Base-by-base conservation (phyloP, 2,113 vertebrate species). In the Sinocyclocheilus anshuiensis region DNA sequence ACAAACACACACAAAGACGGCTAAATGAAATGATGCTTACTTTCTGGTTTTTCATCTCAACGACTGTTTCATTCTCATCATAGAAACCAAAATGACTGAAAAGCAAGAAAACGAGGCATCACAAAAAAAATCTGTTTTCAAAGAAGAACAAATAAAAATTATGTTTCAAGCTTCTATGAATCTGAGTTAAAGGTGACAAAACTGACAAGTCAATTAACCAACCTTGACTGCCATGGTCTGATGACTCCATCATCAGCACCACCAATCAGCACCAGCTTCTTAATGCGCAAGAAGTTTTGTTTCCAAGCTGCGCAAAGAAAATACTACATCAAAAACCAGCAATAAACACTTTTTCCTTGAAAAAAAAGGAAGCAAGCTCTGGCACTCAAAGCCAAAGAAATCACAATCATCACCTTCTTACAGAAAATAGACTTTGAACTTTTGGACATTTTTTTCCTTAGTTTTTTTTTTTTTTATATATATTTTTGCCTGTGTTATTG, bases 141-240 rank as follows among this genome's bases (percentile, higher is more conserved):
- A 33, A 33, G 29, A 33, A 33, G 29, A 33, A 29, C 29, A 33
- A 33, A 33, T 2, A 33, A 33, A 33, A 33, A 33, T 6, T 33
- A 18, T 13, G 5, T 69, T 33, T 69, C 65, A 18, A 69, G 26
- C 26, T 67, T 67, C 13, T 16, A 33, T 33, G 29, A 33, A 33
- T 29, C 29, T 29, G 15, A 33, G 13, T 8, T 42, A 5, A 42
- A 74, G 36, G 5, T 39, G 10, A 42, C 22, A 42, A 42, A 20
- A 22, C 16, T 18, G 18, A 20, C 36, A 10, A 39, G 16, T 74
- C 18, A 63, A 48, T 18, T 1, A 42, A 57, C 72, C 85, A 87
- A 96, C 97, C 97, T 98, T 16, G 97, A 97, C 90, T 98, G 94
- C 97, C 97, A 97, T 1, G 97, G 97, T 1, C 95, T 97, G 89